A percentile compares a stretch with the other conserved stretches of the same genome.
These are phyloP conservation scores for Stenichneumon culpator DNA, from an alignment of 2,888 invertebrate species.

Conservation along the genomic window DNA sequence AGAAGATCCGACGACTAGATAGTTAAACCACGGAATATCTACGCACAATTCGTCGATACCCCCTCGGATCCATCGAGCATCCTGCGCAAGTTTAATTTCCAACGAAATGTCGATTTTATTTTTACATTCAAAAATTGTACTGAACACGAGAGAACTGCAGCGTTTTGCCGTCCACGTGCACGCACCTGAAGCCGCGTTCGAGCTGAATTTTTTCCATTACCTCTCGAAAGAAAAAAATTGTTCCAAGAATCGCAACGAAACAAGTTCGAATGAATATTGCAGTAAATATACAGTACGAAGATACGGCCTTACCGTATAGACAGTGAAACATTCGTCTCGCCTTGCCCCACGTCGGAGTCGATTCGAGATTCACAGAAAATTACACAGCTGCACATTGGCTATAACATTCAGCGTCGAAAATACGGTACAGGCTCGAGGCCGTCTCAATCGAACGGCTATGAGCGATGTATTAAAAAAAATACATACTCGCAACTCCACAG, in stretches of 20 bases:
- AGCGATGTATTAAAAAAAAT: conserved; percentile 4
- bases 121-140: background rate
- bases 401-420: background rate
- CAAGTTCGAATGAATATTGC: background rate
- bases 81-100: background rate
- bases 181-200: background rate
- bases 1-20: background rate
- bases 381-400: conserved; percentile 3
- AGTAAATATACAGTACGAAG: too few relatives aligned
- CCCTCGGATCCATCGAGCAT: too few relatives aligned
- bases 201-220: background rate
- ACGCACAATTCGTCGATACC: background rate
- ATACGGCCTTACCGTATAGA: background rate
- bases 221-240: background rate
- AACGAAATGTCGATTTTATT: background rate
- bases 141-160: background rate
- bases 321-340: background rate
- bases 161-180: background rate
- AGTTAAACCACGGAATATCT: background rate
- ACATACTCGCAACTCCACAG: background rate
- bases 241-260: background rate
- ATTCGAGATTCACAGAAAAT: conserved; percentile 33
- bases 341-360: background rate
- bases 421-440: background rate
- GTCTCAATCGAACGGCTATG: conserved; percentile 31